A percentile compares a stretch with the other conserved stretches of the same genome.
Conservation (phyloP, 2,797 vertebrate species). For the Toxotes lorentzi region DNA sequence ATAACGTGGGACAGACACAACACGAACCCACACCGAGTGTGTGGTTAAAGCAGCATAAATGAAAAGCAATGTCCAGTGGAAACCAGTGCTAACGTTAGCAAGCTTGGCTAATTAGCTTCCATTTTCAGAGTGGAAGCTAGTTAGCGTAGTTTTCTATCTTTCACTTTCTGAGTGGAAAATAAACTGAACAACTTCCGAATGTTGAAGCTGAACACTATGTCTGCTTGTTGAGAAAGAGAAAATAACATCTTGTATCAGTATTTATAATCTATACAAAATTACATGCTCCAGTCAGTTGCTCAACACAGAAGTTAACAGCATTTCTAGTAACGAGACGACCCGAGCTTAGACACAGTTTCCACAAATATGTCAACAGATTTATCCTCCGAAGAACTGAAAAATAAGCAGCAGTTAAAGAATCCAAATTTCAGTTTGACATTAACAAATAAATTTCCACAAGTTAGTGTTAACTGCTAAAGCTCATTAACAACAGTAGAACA, state of each 20-base stretch:
- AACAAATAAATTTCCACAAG: not conserved
- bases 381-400: not conserved
- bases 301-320: not conserved
- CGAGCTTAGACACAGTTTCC: too few species aligned
- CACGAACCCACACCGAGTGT: not conserved
- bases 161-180: too few species aligned
- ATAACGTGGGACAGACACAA: not conserved
- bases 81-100: not conserved
- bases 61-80: not conserved
- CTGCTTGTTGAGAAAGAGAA: not conserved
- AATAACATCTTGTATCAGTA: not conserved
- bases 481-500: conserved; percentile 18
- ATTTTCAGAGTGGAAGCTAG: not conserved
- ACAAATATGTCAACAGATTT: not conserved
- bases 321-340: not conserved
- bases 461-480: conserved; percentile 1
- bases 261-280: not conserved
- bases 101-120: not conserved
- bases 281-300: not conserved
- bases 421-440: conserved; percentile 1
- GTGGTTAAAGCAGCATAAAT: not conserved
- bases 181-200: not conserved
- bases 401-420: not conserved
- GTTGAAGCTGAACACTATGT: not conserved
- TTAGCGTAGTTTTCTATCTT: not conserved